Evolutionary conservation across 1,140 invertebrate species (phyloP).

Genomic region (Camponotus pennsylvanicus): DNA sequence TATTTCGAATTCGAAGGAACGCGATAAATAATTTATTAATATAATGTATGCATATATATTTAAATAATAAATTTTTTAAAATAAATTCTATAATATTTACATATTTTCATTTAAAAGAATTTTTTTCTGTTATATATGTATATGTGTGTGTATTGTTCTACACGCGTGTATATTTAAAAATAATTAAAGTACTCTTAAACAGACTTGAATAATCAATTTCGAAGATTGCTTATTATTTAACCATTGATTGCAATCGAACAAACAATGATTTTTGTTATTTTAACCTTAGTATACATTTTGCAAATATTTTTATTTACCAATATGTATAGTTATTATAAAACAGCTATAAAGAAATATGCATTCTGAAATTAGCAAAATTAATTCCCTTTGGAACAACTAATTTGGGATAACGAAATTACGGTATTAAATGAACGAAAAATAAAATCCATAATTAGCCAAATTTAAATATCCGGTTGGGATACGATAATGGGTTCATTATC

Average conservation of each 20-base stretch:
- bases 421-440: slow-evolving; percentile 34
- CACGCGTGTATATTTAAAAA: neutral
- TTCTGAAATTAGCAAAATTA: slow-evolving; percentile 37
- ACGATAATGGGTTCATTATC: slow-evolving; percentile 53
- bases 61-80: neutral
- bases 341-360: slow-evolving; percentile 18
- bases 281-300: neutral
- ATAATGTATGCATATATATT: neutral
- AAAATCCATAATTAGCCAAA: slow-evolving; percentile 46
- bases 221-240: neutral
- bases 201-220: neutral
- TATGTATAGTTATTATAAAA: slow-evolving; percentile 3
- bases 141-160: no score
- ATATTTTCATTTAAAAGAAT: neutral
- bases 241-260: neutral
- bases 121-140: neutral
- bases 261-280: slow-evolving; percentile 6
- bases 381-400: slow-evolving; percentile 7
- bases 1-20: neutral
- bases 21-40: neutral
- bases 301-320: slow-evolving; percentile 20
- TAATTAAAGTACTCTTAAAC: neutral
- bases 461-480: slow-evolving; percentile 36
- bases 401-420: slow-evolving; percentile 33
- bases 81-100: neutral